Conservation (phyloP, 2,113 vertebrate species). For the Ctenodactylus gundi region DNA sequence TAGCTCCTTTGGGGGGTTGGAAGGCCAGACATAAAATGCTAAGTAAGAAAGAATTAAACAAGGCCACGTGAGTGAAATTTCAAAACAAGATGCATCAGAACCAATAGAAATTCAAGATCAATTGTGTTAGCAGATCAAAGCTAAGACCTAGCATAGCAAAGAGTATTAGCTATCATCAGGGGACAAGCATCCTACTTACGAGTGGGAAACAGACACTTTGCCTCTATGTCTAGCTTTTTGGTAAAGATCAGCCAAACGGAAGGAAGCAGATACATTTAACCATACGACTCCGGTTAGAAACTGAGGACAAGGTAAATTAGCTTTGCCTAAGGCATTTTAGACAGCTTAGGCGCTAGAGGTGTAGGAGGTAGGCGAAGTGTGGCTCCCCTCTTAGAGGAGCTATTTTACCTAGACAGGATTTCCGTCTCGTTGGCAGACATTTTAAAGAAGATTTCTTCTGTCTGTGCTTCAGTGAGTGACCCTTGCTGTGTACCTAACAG, state of each 20-base stretch:
- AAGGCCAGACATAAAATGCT: conserved; percentile 71
- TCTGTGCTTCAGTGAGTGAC: not conserved
- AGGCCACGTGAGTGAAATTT: conserved; percentile 70
- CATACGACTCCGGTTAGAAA: not conserved
- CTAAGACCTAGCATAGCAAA: conserved; percentile 57
- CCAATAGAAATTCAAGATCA: conserved; percentile 74
- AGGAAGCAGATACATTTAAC: conserved; percentile 38
- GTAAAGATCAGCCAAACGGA: conserved; percentile 53
- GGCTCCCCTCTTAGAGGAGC: not conserved
- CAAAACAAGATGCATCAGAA: conserved; percentile 72
- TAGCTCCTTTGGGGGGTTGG: conserved; percentile 38
- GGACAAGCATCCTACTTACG: not conserved
- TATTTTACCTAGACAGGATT: not conserved
- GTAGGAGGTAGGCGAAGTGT: not conserved
- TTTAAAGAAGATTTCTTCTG: conserved; percentile 48
- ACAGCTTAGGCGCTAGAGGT: not conserved
- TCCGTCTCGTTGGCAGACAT: not conserved
- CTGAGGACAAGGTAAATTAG: not conserved
- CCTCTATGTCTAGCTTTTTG: conserved; percentile 45
- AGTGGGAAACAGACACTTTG: conserved; percentile 55
- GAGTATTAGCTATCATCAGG: conserved; percentile 57
- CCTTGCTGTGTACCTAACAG: conserved; percentile 60
- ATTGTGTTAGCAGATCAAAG: conserved; percentile 78
- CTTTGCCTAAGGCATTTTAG: not conserved
- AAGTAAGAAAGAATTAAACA: conserved; percentile 77